Evolutionary conservation across 1,140 invertebrate species (phyloP).

Genomic region (Drosophila kepulauana): DNA sequence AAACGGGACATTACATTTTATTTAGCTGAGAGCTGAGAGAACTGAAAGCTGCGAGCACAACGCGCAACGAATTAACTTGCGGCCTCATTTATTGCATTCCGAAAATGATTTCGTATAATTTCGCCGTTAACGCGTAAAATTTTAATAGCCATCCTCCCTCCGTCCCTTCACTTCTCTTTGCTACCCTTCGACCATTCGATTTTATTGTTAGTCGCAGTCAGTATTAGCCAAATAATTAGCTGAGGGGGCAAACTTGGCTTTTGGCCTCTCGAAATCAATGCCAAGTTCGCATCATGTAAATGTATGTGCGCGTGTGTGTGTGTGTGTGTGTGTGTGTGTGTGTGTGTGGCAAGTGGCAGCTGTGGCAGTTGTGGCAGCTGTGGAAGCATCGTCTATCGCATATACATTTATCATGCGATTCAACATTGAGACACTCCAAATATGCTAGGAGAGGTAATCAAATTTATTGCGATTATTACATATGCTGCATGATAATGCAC

Average conservation of each 20-base stretch:
- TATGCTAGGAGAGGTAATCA: conserved; percentile 56
- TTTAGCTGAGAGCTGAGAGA: conserved; percentile 22
- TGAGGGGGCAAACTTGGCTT: neutral
- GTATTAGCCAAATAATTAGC: conserved; percentile 42
- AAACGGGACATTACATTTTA: conserved; percentile 50
- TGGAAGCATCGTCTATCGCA: too few species aligned
- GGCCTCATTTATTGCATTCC: conserved; percentile 57
- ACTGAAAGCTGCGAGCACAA: conserved; percentile 9
- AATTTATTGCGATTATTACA: conserved; percentile 58
- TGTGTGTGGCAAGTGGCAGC: neutral
- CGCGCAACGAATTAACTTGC: conserved; percentile 51
- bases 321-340: neutral
- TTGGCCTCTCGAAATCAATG: conserved; percentile 7
- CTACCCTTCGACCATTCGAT: neutral
- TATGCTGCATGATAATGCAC: conserved; percentile 51
- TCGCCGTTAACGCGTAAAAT: conserved; percentile 51
- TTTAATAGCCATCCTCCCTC: conserved; percentile 33
- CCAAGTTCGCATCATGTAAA: neutral
- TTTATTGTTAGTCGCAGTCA: conserved; percentile 13
- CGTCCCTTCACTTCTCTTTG: too few species aligned
- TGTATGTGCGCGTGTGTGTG: neutral
- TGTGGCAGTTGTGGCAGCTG: neutral
- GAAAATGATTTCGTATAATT: conserved; percentile 62
- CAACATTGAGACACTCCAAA: conserved; percentile 21
- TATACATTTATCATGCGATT: conserved; percentile 19